Evolutionary conservation across 23 tunicate species (phyloP).

Genomic region (Aplidium turbinatum): DNA sequence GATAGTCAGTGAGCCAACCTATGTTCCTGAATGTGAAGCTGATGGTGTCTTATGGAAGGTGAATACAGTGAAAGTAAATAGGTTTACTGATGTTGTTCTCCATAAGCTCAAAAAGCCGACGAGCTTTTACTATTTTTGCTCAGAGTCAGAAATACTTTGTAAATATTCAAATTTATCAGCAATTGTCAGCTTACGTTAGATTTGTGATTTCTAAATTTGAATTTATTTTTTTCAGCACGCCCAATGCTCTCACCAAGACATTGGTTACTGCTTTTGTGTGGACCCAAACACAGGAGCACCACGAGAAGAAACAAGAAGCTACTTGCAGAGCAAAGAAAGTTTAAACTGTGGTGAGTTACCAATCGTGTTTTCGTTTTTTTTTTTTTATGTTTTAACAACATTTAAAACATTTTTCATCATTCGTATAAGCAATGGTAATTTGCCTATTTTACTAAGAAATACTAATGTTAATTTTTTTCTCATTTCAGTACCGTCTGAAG

Average conservation of each 20-base stretch:
- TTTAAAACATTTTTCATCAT: too few species aligned
- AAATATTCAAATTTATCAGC: background rate
- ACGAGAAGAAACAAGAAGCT: conserved; percentile 12
- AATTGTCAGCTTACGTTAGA: too few species aligned
- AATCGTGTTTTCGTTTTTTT: too few species aligned
- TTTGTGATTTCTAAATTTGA: too few species aligned
- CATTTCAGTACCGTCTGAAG: background rate
- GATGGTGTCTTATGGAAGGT: conserved; percentile 61
- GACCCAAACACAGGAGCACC: conserved; percentile 30
- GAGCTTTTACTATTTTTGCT: background rate
- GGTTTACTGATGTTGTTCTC: background rate
- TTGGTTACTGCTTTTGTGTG: conserved; percentile 64
- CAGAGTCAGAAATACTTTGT: background rate
- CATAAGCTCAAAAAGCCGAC: background rate
- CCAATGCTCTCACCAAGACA: conserved; percentile 60
- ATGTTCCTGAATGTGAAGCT: conserved; percentile 53
- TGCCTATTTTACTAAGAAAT: background rate
- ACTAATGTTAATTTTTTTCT: background rate
- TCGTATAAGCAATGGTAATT: too few species aligned
- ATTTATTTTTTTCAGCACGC: conserved; percentile 65
- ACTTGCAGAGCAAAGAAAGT: conserved; percentile 45
- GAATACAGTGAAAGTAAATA: background rate
- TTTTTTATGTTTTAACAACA: too few species aligned
- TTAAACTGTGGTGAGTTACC: conserved; percentile 58
- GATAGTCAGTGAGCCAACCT: conserved; percentile 46